phyloP scores from a whole-genome alignment of 2,113 vertebrate genomes.

The Amazona guildingii region DNA sequence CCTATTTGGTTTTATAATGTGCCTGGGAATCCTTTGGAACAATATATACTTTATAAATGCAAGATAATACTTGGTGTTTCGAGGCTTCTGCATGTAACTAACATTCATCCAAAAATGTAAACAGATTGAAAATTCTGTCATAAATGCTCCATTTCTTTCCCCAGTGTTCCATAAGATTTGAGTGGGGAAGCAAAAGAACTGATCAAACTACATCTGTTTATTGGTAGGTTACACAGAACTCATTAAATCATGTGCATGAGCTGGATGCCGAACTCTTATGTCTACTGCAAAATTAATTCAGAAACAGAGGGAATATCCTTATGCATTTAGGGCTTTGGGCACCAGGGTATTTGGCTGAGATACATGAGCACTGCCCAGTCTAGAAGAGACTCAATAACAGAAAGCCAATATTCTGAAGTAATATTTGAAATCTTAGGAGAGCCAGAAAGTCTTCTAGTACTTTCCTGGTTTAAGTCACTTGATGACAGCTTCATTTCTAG shows the following conservation, averaged over 20 bases:
- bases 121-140: slow-evolving; percentile 19
- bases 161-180: background rate
- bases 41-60: background rate
- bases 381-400: background rate
- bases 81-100: slow-evolving; percentile 11
- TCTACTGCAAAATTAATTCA: background rate
- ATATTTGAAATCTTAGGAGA: background rate
- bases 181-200: background rate
- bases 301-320: background rate
- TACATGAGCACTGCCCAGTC: background rate
- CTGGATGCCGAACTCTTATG: background rate
- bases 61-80: background rate
- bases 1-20: slow-evolving; percentile 37
- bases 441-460: background rate
- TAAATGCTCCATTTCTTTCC: slow-evolving; percentile 10
- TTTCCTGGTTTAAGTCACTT: background rate
- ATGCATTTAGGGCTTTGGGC: background rate
- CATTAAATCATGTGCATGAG: background rate
- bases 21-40: slow-evolving; percentile 36
- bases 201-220: background rate
- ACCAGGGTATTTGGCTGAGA: background rate
- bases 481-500: background rate
- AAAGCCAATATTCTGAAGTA: background rate
- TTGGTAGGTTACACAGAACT: background rate
- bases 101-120: slow-evolving; percentile 16